Conservation (phyloP, 2,113 vertebrate genomes). For the Fregetta grallaria region DNA sequence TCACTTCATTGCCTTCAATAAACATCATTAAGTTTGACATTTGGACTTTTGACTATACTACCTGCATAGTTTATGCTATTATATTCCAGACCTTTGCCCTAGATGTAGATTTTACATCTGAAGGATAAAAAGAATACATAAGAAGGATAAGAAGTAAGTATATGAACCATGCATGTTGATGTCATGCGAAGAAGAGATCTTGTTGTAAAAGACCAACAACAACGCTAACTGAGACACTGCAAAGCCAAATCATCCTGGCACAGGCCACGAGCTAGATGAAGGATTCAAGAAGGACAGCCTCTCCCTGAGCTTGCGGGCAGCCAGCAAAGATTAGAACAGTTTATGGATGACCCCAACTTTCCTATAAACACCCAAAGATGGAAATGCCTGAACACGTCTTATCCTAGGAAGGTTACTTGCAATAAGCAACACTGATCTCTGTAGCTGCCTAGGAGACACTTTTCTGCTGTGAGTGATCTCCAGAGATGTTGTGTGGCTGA, state of each 20-base stretch:
- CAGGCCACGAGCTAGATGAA: not conserved
- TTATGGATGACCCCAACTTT: not conserved
- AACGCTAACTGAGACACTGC: fast-evolving
- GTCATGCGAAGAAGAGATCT: fast-evolving
- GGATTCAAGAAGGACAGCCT: not conserved
- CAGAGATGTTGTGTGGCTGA: not conserved
- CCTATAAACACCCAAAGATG: not conserved
- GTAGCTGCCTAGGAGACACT: not conserved
- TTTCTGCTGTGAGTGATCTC: not conserved
- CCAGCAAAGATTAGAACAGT: not conserved
- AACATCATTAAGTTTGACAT: not conserved
- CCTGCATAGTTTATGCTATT: not conserved
- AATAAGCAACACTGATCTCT: not conserved
- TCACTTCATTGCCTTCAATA: not conserved
- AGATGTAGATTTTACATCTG: not conserved
- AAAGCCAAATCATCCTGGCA: not conserved
- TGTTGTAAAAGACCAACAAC: not conserved
- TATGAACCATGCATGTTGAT: fast-evolving
- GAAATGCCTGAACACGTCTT: not conserved
- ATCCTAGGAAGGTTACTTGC: not conserved
- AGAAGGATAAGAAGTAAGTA: not conserved
- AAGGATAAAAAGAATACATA: not conserved
- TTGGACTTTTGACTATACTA: not conserved
- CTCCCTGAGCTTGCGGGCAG: not conserved
- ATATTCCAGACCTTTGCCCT: not conserved